Evolutionary conservation across 2,113 vertebrate species (phyloP).

Genomic region (Phaethornis superciliosus): DNA sequence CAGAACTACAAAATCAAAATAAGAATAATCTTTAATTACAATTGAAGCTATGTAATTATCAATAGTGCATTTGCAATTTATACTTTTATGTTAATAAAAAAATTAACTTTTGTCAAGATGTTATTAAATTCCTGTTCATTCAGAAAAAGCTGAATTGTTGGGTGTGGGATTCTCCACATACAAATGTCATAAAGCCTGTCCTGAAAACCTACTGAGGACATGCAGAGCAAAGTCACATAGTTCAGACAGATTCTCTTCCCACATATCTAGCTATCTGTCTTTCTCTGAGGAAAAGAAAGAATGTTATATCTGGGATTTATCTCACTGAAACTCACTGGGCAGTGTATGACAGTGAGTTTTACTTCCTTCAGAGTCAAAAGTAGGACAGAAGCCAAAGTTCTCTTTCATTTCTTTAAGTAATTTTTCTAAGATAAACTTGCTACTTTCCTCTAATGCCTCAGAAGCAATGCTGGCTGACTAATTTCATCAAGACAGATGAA

Average conservation of each 20-base stretch:
- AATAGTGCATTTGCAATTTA: not conserved
- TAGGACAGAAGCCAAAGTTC: not conserved
- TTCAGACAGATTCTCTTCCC: not conserved
- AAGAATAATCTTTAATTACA: slow-evolving; percentile 2
- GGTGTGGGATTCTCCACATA: not conserved
- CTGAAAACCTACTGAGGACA: not conserved
- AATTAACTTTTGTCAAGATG: not conserved
- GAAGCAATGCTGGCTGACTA: not conserved
- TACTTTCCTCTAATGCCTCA: not conserved
- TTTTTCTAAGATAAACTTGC: not conserved
- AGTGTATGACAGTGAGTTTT: not conserved
- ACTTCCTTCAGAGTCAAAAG: not conserved
- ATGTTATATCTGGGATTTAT: not conserved
- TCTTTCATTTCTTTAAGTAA: not conserved
- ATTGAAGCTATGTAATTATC: not conserved
- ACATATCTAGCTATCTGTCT: not conserved
- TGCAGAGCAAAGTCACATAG: not conserved
- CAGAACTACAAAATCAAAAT: not conserved
- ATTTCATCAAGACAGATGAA: not conserved
- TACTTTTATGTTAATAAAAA: not conserved
- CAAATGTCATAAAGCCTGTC: not conserved
- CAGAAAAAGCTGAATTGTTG: not conserved
- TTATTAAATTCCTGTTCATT: not conserved
- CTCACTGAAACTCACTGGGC: not conserved
- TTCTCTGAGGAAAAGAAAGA: not conserved